These are phyloP conservation scores for Drosophila kanapiae DNA, from an alignment of 1,140 invertebrate species.

Conservation along the genomic window DNA sequence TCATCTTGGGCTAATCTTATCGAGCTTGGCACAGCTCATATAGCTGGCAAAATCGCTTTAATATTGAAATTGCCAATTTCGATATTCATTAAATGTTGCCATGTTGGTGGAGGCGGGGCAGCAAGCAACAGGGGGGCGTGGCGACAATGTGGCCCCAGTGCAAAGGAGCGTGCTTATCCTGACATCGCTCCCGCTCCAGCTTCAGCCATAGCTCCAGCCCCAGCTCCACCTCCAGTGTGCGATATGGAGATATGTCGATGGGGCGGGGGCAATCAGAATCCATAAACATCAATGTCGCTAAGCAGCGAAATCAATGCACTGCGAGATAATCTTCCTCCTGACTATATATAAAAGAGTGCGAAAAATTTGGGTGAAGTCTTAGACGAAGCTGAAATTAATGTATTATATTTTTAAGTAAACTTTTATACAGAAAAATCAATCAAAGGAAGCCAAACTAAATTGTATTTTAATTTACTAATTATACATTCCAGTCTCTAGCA, in stretches of 20 bases:
- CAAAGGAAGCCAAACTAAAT: no score
- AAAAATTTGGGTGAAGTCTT: not conserved
- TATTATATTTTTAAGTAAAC: not conserved
- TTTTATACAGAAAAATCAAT: not conserved
- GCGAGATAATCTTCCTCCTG: not conserved
- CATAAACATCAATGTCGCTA: constrained; percentile 80
- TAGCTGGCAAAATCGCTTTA: constrained; percentile 74
- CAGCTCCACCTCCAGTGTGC: not conserved
- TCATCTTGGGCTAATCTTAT: constrained; percentile 76
- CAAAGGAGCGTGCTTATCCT: constrained; percentile 75
- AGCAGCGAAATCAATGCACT: constrained; percentile 67
- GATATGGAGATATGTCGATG: constrained; percentile 6
- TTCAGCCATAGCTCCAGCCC: not conserved
- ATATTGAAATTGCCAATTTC: constrained; percentile 81
- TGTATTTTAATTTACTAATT: no score
- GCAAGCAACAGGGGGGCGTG: not conserved
- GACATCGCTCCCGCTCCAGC: constrained; percentile 55
- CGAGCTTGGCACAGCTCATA: constrained; percentile 76
- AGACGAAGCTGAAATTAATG: not conserved
- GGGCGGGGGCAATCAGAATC: constrained; percentile 70
- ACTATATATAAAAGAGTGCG: not conserved
- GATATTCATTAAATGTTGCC: constrained; percentile 79
- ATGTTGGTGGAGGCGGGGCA: constrained; percentile 8
- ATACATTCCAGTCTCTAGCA: no score
- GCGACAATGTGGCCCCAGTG: constrained; percentile 45